A percentile compares a stretch with the other conserved stretches of the same genome.
phyloP scores from a whole-genome alignment of 2,888 invertebrate species.

The Lymantria monacha region DNA sequence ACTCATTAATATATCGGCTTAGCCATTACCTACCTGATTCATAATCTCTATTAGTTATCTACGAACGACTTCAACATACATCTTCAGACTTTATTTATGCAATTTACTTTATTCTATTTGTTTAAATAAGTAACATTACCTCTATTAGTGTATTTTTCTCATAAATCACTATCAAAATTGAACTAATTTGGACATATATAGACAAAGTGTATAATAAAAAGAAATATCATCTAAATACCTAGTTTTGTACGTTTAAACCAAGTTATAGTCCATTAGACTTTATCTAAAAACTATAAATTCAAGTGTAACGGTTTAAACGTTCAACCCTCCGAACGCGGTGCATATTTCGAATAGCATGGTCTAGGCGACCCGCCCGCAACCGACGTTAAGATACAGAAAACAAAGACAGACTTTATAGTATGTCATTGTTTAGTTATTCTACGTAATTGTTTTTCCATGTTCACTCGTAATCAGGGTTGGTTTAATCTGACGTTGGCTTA shows the following conservation, averaged over 20 bases:
- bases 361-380: slow-evolving; percentile 60
- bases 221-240: no score
- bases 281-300: slow-evolving; percentile 78
- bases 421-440: slow-evolving; percentile 72
- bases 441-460: slow-evolving; percentile 80
- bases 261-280: slow-evolving; percentile 63
- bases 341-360: slow-evolving; percentile 43
- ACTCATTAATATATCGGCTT: no score
- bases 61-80: no score
- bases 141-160: no score
- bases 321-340: slow-evolving; percentile 62
- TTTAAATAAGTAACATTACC: no score
- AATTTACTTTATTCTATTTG: no score
- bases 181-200: no score
- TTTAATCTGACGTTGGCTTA: slow-evolving; percentile 64
- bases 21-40: no score
- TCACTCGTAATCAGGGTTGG: slow-evolving; percentile 62
- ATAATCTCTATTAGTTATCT: no score
- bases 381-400: slow-evolving; percentile 64
- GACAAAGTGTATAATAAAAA: no score
- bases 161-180: no score
- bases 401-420: slow-evolving; percentile 72
- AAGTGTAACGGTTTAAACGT: slow-evolving; percentile 57
- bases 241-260: background rate
- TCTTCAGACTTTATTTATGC: no score